Evolutionary conservation across 2,797 vertebrate species (phyloP).

Genomic region (Salmo trutta): DNA sequence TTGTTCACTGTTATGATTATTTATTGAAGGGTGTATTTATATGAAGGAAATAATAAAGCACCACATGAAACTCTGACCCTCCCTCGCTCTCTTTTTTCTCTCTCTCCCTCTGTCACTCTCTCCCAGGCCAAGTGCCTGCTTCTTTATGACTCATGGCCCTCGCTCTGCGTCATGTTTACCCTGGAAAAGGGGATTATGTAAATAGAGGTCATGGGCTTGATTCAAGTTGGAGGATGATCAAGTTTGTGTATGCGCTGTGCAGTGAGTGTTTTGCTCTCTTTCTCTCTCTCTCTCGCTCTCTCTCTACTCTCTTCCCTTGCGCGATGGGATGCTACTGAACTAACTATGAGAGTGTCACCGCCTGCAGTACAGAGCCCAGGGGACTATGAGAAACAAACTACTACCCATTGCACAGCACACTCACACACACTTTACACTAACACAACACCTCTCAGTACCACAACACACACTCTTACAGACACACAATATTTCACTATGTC

Average conservation of each 20-base stretch:
- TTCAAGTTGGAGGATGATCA: background rate
- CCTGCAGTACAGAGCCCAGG: background rate
- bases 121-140: too few species aligned
- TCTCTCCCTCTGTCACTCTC: background rate
- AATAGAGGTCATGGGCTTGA: too few species aligned
- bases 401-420: background rate
- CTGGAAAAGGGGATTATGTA: too few species aligned
- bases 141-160: too few species aligned
- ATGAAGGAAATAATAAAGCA: conserved; percentile 81
- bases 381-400: conserved; percentile 5
- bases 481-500: too few species aligned
- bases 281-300: too few species aligned
- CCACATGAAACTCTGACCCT: conserved; percentile 70
- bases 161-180: too few species aligned
- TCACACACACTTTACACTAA: background rate
- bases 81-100: background rate
- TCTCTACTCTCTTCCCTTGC: background rate
- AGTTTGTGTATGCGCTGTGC: background rate
- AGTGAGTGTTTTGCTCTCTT: background rate
- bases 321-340: conserved; percentile 5
- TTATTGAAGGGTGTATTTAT: conserved; percentile 73
- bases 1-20: conserved; percentile 81
- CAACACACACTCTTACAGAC: too few species aligned
- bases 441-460: too few species aligned
- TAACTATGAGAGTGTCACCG: conserved; percentile 6